phyloP scores from a whole-genome alignment of 2,888 invertebrate genomes.

The Xylota sylvarum region DNA sequence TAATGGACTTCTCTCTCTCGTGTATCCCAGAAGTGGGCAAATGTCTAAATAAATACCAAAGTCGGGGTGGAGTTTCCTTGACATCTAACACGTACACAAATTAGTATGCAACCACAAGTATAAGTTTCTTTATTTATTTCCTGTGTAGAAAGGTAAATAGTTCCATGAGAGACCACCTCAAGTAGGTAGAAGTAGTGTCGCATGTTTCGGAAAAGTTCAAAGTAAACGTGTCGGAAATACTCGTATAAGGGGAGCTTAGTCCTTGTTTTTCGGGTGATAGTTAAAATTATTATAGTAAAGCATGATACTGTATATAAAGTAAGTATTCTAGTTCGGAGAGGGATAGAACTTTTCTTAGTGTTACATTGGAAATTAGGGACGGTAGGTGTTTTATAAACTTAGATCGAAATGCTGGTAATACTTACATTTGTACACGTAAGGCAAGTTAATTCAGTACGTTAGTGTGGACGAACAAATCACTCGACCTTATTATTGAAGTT shows the following conservation, averaged over 20 bases:
- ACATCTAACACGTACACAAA: slow-evolving; percentile 58
- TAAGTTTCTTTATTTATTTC: slow-evolving; percentile 38
- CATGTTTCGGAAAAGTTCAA: slow-evolving; percentile 37
- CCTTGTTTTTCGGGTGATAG: slow-evolving; percentile 30
- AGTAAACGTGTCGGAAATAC: slow-evolving; percentile 45
- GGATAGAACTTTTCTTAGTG: too few relatives aligned
- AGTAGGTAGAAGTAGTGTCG: slow-evolving; percentile 19
- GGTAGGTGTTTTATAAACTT: too few relatives aligned
- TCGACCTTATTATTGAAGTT: too few relatives aligned
- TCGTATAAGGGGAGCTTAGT: slow-evolving; percentile 28
- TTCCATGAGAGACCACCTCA: background rate
- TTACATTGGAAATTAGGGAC: too few relatives aligned
- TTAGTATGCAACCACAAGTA: slow-evolving; percentile 52
- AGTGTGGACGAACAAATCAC: too few relatives aligned
- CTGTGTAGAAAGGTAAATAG: slow-evolving; percentile 19
- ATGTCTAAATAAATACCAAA: slow-evolving; percentile 46
- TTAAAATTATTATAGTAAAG: slow-evolving; percentile 17
- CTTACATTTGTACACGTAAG: too few relatives aligned
- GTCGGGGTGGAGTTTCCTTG: slow-evolving; percentile 44
- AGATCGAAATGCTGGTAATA: too few relatives aligned
- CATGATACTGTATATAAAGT: slow-evolving; percentile 5
- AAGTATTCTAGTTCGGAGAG: too few relatives aligned
- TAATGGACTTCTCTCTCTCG: slow-evolving; percentile 14
- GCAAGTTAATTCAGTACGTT: too few relatives aligned
- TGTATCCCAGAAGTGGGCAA: slow-evolving; percentile 21